Evolutionary conservation across 2,113 vertebrate genomes (phyloP), one percentile per base, ranked within the genome.

Genomic region (Carollia perspicillata): DNA sequence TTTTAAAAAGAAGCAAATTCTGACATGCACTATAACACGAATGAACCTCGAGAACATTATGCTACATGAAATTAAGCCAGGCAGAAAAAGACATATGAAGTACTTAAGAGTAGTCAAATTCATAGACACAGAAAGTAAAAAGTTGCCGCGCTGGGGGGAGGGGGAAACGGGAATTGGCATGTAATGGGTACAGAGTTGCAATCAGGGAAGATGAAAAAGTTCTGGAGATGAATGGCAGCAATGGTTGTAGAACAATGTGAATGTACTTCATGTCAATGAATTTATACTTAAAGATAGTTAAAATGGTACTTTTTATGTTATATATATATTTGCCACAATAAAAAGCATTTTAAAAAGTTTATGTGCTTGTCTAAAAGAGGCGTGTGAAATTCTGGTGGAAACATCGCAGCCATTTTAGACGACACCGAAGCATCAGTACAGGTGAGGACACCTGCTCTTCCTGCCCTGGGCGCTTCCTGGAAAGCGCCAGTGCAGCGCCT

Each of bases 401-500:
- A 35, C 30, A 16, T 6, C 5, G 58, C 26, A 47, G 35, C 16
- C 53, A n/a, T n/a, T 66, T 88, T 3, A 40, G 66, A 53, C 58
- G 20, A 68, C 66, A 66, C 23, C 18, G 1, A 74, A 84, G 47
- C 8, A 5, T 8, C n/a, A 2, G 58, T 7, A 1, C 2, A 9
- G 53, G 81, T 5, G 28, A 40, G 30, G 40, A 71, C 18, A 10
- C 3, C 2, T 10, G 55, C 23, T 53, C 35, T 65, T 68, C 33
- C 60, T 16, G 18, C 14, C 49, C 2, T 0, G 51, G 69, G 5
- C 20, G 6, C 63, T 40, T 30, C 53, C 14, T 5, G 17, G 35
- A 13, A 18, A 58, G 53, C 12, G 20, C 12, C 65, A 5, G 10
- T 0, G 22, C 44, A 2, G 11, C 0, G 2, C 8, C 53, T 40